phyloP scores from a whole-genome alignment of 2,888 invertebrate species.

The Molanna angustata region DNA sequence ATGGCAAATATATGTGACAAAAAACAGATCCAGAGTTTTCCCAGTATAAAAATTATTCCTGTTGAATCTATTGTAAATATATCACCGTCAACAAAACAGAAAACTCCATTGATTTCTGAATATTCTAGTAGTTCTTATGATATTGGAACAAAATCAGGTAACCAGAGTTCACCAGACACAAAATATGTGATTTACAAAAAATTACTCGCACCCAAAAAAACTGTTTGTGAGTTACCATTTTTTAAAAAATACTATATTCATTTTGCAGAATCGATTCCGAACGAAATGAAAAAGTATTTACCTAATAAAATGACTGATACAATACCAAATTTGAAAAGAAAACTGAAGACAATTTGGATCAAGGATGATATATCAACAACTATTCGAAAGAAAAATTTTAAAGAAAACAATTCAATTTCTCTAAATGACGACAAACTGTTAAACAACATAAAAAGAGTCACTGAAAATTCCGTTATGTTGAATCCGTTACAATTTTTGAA shows the following conservation, averaged over 20 bases:
- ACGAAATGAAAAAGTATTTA: slow-evolving; percentile 37
- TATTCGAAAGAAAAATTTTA: slow-evolving; percentile 34
- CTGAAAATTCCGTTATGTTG: slow-evolving; percentile 20
- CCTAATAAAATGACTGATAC: slow-evolving; percentile 35
- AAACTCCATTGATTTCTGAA: too few species aligned
- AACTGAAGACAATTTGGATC: slow-evolving; percentile 36
- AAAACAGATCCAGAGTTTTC: too few species aligned
- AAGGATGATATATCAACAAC: slow-evolving; percentile 35
- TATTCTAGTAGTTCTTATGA: too few species aligned
- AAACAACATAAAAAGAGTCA: slow-evolving; percentile 35
- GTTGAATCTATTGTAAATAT: too few species aligned
- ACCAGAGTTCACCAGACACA: not conserved
- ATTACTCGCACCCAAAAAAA: not conserved
- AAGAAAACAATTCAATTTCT: too few species aligned
- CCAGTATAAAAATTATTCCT: too few species aligned
- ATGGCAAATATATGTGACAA: too few species aligned
- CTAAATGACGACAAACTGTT: too few species aligned
- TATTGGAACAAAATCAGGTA: slow-evolving; percentile 1
- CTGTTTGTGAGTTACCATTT: slow-evolving; percentile 22
- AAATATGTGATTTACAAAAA: not conserved
- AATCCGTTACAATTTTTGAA: slow-evolving; percentile 30
- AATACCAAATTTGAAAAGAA: slow-evolving; percentile 37
- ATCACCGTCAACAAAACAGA: too few species aligned
- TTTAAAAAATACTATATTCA: slow-evolving; percentile 39
- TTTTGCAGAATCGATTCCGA: slow-evolving; percentile 41